Evolutionary conservation across 2,888 invertebrate genomes (phyloP).

Genomic region (Apomyelois bistriatella): DNA sequence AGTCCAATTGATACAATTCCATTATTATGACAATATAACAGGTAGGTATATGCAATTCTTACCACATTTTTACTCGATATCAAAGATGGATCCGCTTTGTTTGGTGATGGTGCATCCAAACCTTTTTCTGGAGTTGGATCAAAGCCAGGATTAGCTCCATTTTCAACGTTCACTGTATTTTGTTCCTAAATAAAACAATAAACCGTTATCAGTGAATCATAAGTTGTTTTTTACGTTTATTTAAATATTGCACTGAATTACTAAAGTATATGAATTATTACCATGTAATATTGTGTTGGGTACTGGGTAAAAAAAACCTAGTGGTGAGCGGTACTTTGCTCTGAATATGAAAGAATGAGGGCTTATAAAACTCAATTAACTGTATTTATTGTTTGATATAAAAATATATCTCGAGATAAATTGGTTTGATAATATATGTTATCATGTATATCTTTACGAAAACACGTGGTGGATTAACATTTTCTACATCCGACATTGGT

Average conservation of each 20-base stretch:
- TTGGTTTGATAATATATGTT: not conserved
- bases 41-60: not conserved
- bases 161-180: constrained; percentile 9
- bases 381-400: not conserved
- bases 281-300: constrained; percentile 3
- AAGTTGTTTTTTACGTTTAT: not conserved
- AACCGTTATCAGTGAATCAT: not conserved
- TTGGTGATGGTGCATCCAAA: not conserved
- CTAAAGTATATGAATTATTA: not conserved
- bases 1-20: no score
- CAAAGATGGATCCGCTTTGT: not conserved
- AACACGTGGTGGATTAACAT: not conserved
- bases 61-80: not conserved
- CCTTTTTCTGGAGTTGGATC: constrained; percentile 4
- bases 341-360: not conserved
- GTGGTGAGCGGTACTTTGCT: not conserved
- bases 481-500: not conserved
- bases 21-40: no score
- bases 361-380: not conserved
- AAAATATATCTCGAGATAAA: constrained; percentile 9
- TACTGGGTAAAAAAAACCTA: not conserved
- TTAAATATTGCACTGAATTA: not conserved
- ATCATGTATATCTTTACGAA: not conserved
- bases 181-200: constrained; percentile 13
- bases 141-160: constrained; percentile 1